Evolutionary conservation across 2,113 vertebrate species (phyloP), one percentile per base, ranked within the genome.

Genomic region (Beaufortia kweichowensis): DNA sequence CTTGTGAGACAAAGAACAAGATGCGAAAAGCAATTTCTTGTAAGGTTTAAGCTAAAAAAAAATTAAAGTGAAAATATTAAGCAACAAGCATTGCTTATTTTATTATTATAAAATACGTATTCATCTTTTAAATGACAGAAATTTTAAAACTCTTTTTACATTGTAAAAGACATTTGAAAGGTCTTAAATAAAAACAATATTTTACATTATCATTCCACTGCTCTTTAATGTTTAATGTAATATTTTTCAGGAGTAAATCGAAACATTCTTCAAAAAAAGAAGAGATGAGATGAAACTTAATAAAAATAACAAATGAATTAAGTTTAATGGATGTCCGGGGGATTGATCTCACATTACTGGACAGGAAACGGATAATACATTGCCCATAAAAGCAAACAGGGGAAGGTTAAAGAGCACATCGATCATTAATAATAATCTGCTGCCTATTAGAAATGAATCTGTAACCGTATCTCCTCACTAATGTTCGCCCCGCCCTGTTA

Each of bases 401-500:
- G 23, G 55, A 60, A 63, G 73, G 73, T 75, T 61, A 73, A 64
- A 74, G 21, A 53, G 53, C 33, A 14, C 68, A 59, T 71, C 33
- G 53, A 71, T 59, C 53, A 29, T 19, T 61, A 57, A 46, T 73
- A 46, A 71, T 50, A 43, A 80, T 62, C 59, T 69, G 31, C 23
- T 77, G 24, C 14, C 55, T 31, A 50, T 80, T 76, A 78, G 77
- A 41, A 75, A 78, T 82, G 60, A 62, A 61, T 80, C 62, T 39
- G 73, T 70, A 53, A 77, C 63, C 55, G 59, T 46, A 82, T 71
- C 72, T 55, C 19, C 56, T 76, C 71, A 39, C 81, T 76, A 71
- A 66, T 21, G 48, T 28, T 70, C 14, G 59, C 53, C 61, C 64
- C 85, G 76, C 87, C 84, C 60, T 17, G 21, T 79, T 78, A 63